phyloP scores from a whole-genome alignment of 2,888 invertebrate species.

The Smittia sp. region DNA sequence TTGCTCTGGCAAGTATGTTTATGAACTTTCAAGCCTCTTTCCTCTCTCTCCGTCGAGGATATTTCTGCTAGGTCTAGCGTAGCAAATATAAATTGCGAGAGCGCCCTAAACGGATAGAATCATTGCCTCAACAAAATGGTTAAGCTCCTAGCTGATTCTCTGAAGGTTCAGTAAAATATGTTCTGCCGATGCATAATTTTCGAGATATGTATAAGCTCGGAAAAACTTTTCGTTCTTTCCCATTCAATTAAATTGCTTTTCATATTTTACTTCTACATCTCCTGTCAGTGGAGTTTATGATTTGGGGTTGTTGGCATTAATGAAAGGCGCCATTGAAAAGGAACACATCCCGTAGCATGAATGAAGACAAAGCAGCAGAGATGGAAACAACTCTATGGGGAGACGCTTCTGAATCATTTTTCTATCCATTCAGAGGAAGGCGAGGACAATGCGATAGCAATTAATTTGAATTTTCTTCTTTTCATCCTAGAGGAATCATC shows the following conservation, averaged over 20 bases:
- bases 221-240: constrained; percentile 10
- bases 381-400: neutral
- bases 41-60: no score
- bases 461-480: constrained; percentile 7
- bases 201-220: neutral
- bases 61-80: no score
- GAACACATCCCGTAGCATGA: neutral
- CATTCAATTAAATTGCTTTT: constrained; percentile 40
- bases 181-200: constrained; percentile 35
- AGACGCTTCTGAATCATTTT: neutral
- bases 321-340: constrained; percentile 1
- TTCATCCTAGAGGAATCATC: neutral
- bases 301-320: constrained; percentile 29
- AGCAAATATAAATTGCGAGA: no score
- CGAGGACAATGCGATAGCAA: constrained; percentile 12
- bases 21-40: no score
- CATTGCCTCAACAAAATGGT: no score
- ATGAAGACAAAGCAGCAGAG: neutral
- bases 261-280: constrained; percentile 32
- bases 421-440: neutral
- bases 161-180: neutral
- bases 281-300: constrained; percentile 36
- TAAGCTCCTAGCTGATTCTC: no score
- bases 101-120: no score
- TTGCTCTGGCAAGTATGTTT: no score